Conservation (phyloP, 37 sponge, comb jelly and placozoan genomes). For the Chondrilla cf. caribensis region DNA sequence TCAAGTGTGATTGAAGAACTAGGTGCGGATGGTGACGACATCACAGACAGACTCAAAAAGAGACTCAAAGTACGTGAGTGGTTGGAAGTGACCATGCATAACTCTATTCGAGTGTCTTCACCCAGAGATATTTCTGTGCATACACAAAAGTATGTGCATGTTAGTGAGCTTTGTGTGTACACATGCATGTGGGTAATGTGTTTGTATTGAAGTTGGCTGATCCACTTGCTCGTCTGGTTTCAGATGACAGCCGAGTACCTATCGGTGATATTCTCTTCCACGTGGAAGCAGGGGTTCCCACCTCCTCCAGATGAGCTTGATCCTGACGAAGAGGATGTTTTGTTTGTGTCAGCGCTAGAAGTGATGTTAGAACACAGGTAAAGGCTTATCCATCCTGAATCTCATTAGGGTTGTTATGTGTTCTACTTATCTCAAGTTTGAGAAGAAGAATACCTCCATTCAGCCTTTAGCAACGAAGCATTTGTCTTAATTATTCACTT, state of each 20-base stretch:
- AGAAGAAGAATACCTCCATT: too few relatives aligned
- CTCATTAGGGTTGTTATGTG: not conserved
- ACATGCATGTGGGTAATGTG: not conserved
- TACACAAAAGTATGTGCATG: too few relatives aligned
- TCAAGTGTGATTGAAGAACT: not conserved
- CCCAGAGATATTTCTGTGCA: too few relatives aligned
- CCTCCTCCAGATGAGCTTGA: not conserved
- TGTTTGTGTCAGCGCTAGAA: slow-evolving; percentile 15
- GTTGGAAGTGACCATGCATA: not conserved
- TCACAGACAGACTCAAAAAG: not conserved
- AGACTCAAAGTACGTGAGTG: not conserved
- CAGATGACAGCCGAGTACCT: slow-evolving; percentile 10
- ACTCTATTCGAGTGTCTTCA: too few relatives aligned
- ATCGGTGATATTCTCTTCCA: not conserved
- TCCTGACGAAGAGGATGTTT: not conserved
- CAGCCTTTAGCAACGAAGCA: too few relatives aligned
- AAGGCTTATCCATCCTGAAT: not conserved
- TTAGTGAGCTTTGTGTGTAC: too few relatives aligned
- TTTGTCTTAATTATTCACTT: too few relatives aligned
- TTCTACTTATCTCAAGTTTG: too few relatives aligned
- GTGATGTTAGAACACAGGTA: slow-evolving; percentile 2
- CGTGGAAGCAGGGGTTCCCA: not conserved
- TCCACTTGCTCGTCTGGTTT: not conserved
- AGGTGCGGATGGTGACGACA: not conserved
- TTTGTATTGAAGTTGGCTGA: not conserved